phyloP scores from a whole-genome alignment of 2,888 invertebrate species.

The Sisyra nigra region DNA sequence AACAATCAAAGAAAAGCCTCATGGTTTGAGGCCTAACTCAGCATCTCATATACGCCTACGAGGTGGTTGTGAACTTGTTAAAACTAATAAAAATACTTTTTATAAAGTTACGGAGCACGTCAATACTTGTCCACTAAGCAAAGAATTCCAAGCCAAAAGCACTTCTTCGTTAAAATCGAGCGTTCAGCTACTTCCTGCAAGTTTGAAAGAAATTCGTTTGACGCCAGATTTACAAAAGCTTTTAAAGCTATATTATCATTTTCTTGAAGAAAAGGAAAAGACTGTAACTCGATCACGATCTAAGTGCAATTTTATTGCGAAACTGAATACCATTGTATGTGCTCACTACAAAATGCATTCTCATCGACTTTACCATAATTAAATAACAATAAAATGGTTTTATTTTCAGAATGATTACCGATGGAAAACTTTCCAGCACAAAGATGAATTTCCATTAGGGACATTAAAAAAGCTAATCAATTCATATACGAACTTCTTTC shows the following conservation, averaged over 20 bases:
- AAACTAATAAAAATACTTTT: no score
- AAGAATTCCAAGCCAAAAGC: not conserved
- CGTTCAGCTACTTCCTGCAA: not conserved
- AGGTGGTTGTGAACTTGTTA: no score
- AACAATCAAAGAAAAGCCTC: not conserved
- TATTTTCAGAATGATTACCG: not conserved
- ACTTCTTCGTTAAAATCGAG: not conserved
- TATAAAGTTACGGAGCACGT: not conserved
- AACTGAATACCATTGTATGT: slow-evolving; percentile 3
- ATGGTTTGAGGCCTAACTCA: not conserved
- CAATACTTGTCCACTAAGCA: not conserved
- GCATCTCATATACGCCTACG: no score
- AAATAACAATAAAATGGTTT: not conserved
- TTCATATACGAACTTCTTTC: not conserved
- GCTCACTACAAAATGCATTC: not conserved
- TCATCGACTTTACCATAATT: not conserved
- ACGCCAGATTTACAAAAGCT: slow-evolving; percentile 2
- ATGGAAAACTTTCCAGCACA: not conserved
- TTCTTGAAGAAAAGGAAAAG: slow-evolving; percentile 1
- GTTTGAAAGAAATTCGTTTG: slow-evolving; percentile 3
- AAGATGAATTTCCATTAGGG: not conserved
- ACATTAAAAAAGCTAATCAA: not conserved
- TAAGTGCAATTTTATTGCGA: slow-evolving; percentile 1
- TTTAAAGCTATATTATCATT: slow-evolving; percentile 6
- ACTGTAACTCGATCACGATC: not conserved